Evolutionary conservation across 2,888 invertebrate genomes (phyloP).

Genomic region (Drosophila anomalata): DNA sequence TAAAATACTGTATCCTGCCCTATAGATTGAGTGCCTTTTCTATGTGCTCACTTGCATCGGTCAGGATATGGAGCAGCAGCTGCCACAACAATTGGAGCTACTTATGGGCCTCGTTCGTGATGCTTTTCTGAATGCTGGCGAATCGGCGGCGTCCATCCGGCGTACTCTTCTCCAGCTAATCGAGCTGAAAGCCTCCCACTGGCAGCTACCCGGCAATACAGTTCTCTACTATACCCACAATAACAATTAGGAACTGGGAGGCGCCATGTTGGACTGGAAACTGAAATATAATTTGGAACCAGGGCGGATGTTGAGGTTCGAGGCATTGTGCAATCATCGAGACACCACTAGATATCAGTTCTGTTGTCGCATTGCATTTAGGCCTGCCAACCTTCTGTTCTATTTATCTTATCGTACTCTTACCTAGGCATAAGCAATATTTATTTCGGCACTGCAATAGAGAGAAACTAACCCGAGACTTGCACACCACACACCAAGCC

Average conservation of each 20-base stretch:
- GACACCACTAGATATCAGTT: constrained; percentile 56
- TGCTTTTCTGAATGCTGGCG: constrained; percentile 91
- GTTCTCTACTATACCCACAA: constrained; percentile 90
- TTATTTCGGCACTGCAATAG: constrained; percentile 64
- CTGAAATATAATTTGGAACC: constrained; percentile 4
- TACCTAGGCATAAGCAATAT: constrained; percentile 66
- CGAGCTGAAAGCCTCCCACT: constrained; percentile 94
- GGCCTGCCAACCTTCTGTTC: constrained; percentile 64
- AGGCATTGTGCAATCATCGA: constrained; percentile 55
- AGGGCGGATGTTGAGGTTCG: constrained; percentile 18
- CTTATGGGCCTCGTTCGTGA: constrained; percentile 92
- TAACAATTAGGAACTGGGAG: constrained; percentile 56
- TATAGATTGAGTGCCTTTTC: constrained; percentile 93
- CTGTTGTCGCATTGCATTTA: constrained; percentile 77
- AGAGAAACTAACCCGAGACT: constrained; percentile 64
- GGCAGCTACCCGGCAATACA: constrained; percentile 95
- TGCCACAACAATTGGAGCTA: constrained; percentile 91
- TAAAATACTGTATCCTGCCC: background rate
- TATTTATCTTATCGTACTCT: constrained; percentile 44
- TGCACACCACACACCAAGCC: constrained; percentile 41
- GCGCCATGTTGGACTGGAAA: background rate
- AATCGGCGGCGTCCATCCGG: constrained; percentile 90
- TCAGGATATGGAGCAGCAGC: constrained; percentile 92
- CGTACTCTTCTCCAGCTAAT: constrained; percentile 94
- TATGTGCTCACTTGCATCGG: constrained; percentile 95